Evolutionary conservation across 2,113 vertebrate genomes (phyloP).

Genomic region (Notarius quadriscutis): DNA sequence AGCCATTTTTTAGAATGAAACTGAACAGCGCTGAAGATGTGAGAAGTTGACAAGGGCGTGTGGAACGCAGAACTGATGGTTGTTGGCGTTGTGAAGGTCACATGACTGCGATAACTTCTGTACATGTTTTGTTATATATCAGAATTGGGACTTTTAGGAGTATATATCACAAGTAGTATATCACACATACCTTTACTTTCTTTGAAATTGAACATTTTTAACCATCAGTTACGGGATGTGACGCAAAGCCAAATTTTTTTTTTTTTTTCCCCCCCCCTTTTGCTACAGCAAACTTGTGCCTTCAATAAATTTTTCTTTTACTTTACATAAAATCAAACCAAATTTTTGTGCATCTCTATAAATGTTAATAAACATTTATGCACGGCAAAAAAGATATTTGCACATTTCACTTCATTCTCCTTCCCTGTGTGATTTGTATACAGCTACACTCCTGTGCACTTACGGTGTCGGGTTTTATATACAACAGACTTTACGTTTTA

Average conservation of each 20-base stretch:
- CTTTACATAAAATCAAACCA: not conserved
- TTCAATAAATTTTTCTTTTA: not conserved
- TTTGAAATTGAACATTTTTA: not conserved
- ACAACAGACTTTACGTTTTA: slow-evolving; percentile 24
- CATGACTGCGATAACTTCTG: not conserved
- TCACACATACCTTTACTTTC: not conserved
- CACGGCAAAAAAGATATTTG: slow-evolving; percentile 53
- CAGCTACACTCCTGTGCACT: slow-evolving; percentile 56
- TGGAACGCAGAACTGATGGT: not conserved
- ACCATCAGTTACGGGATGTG: not conserved
- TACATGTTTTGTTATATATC: not conserved
- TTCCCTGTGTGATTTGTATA: slow-evolving; percentile 62
- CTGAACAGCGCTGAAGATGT: not conserved
- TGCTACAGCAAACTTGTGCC: slow-evolving; percentile 7
- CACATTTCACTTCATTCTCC: slow-evolving; percentile 64
- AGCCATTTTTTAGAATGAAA: not conserved
- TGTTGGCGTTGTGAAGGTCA: not conserved
- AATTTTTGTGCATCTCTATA: not conserved
- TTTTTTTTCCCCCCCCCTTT: not conserved
- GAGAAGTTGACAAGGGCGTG: not conserved
- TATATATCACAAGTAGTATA: not conserved
- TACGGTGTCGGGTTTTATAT: slow-evolving; percentile 59
- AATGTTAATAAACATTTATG: not conserved
- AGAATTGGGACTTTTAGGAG: not conserved
- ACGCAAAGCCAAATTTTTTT: not conserved